A percentile compares a stretch with the other conserved stretches of the same genome.
phyloP scores from a whole-genome alignment of 2,888 invertebrate genomes.

The Liposcelis brunnea region DNA sequence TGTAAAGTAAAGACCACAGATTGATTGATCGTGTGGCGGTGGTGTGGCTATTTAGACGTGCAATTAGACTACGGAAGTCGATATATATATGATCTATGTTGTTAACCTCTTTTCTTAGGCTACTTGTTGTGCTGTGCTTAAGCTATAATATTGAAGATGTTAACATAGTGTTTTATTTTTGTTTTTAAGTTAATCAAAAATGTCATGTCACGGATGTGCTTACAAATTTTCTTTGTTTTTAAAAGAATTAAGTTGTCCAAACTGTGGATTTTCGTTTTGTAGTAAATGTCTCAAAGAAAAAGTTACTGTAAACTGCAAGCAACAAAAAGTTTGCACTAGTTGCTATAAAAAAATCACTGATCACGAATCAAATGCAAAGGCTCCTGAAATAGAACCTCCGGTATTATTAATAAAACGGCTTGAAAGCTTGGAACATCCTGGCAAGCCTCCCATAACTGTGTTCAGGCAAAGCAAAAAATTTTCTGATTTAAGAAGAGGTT shows the following conservation, averaged over 20 bases:
- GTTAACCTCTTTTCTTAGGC: too few relatives aligned
- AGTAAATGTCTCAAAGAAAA: slow-evolving; percentile 61
- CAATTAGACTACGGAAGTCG: too few relatives aligned
- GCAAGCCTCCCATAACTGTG: slow-evolving; percentile 35
- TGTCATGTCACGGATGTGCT: slow-evolving; percentile 59
- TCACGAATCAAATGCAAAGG: too few relatives aligned
- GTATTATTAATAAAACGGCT: slow-evolving; percentile 26
- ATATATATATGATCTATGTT: too few relatives aligned
- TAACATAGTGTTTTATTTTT: too few relatives aligned
- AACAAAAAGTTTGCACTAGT: slow-evolving; percentile 46
- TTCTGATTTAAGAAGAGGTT: slow-evolving; percentile 26
- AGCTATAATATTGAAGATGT: too few relatives aligned
- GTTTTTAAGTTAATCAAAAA: slow-evolving; percentile 22
- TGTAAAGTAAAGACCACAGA: too few relatives aligned
- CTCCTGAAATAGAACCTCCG: slow-evolving; percentile 13
- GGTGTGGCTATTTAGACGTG: too few relatives aligned
- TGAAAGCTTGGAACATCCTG: slow-evolving; percentile 35
- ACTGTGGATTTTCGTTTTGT: slow-evolving; percentile 71
- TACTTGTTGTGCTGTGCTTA: too few relatives aligned
- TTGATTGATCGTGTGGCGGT: too few relatives aligned
- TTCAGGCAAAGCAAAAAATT: slow-evolving; percentile 29
- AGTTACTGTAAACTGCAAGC: slow-evolving; percentile 39
- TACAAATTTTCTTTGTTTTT: slow-evolving; percentile 51
- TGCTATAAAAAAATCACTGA: slow-evolving; percentile 29
- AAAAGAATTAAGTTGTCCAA: slow-evolving; percentile 59